Conservation (phyloP, 2,113 vertebrate genomes). For the Podocnemis expansa region DNA sequence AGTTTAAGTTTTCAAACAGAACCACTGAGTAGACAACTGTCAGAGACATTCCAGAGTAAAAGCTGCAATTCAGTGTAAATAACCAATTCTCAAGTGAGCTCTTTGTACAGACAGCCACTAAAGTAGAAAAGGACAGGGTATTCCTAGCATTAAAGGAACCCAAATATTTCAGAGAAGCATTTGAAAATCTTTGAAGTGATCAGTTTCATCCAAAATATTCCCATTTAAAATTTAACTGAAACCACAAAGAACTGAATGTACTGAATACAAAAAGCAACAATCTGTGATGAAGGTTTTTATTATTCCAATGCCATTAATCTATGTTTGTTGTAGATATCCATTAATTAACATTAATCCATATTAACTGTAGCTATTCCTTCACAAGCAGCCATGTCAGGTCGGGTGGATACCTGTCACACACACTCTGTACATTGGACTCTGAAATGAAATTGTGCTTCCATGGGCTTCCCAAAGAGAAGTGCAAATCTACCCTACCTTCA, state of each 20-base stretch:
- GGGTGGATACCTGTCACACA: fast-evolving
- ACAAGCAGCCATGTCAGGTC: neutral
- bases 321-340: neutral
- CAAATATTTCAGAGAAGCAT: neutral
- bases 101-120: neutral
- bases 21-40: neutral
- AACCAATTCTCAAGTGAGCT: neutral
- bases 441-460: fast-evolving
- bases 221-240: neutral
- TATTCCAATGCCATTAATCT: neutral
- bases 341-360: no score
- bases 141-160: neutral
- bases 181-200: neutral
- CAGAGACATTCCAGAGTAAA: neutral
- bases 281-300: neutral
- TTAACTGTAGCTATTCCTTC: neutral
- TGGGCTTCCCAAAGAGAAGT: neutral
- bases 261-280: neutral
- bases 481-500: fast-evolving
- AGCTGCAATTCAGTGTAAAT: neutral
- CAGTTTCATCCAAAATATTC: neutral
- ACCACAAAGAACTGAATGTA: fast-evolving
- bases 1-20: neutral
- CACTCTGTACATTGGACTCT: neutral
- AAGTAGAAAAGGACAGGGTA: neutral